Base-by-base conservation (phyloP, 2,797 vertebrate species). In the Helarctos malayanus region DNA sequence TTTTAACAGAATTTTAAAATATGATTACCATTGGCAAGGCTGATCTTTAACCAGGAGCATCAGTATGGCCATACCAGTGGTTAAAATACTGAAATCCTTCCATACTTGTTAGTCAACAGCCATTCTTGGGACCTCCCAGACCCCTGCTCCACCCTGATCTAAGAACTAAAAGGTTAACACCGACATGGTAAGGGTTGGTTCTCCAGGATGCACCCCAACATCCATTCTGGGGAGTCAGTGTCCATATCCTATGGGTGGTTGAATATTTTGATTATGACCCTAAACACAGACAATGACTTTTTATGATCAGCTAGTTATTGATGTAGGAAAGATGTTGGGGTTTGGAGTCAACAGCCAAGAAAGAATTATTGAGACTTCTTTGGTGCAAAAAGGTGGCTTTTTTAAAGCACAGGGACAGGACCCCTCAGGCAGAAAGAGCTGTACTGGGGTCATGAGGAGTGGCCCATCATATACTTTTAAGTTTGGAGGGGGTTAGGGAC, bases 181-280 rank as follows among this genome's bases (percentile, higher is more conserved):
- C 27, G 65, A 41, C 59, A 81, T 0, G 27, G 41, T 18, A 41
- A 41, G 12, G 23, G 38, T 10, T 11, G 4, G 25, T 75, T 47
- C 47, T 8, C 32, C 27, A 68, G 54, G 56, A 35, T 16, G 12
- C 15, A 21, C 61, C 19, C 38, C 45, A 21, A 19, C 16, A 56
- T 14, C 71, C 16, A 8, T 32, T 68, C 75, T 81, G 49, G 12
- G 16, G 12, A 29, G 69, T 47, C 35, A 82, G 8, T 8, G 27
- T 19, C 80, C 8, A 3, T 16, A 35, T 3, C 68, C 41, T 5
- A 4, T 0, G 2, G 15, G 15, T n/a, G 49, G 13, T 10, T n/a
- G 90, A 47, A 45, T 69, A 71, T 52, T 73, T 23, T 52, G 23
- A 83, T 12, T 41, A 45, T 45, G 47, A 68, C 59, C 52, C 21